A percentile compares a stretch with the other conserved stretches of the same genome.
phyloP scores from a whole-genome alignment of 2,888 invertebrate species.

The Scotopteryx bipunctaria region DNA sequence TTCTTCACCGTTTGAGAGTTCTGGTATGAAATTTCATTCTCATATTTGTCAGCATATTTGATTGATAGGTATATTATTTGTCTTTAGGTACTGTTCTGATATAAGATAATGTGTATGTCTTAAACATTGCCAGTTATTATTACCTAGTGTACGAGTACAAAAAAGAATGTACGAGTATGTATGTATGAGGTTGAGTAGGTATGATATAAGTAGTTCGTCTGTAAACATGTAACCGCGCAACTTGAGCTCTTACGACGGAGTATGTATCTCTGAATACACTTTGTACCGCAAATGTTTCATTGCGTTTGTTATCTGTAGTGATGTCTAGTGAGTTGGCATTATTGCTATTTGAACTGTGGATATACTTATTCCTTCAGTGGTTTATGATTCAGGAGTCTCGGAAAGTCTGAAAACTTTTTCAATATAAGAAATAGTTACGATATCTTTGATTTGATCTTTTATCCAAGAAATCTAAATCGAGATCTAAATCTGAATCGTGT shows the following conservation, averaged over 20 bases:
- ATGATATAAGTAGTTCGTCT: slow-evolving; percentile 31
- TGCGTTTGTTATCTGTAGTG: neutral
- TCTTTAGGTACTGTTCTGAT: neutral
- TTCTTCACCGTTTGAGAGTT: no score
- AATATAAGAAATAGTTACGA: neutral
- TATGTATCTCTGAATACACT: slow-evolving; percentile 45
- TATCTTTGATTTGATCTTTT: no score
- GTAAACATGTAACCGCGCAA: slow-evolving; percentile 38
- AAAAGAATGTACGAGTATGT: no score
- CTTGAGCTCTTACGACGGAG: slow-evolving; percentile 42
- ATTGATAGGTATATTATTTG: no score
- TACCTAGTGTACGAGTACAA: neutral
- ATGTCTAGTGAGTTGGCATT: neutral
- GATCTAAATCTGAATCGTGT: no score
- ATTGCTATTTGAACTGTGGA: no score
- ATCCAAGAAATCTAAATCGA: slow-evolving; percentile 1
- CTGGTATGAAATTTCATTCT: no score
- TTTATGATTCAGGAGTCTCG: no score
- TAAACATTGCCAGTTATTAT: slow-evolving; percentile 22
- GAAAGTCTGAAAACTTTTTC: neutral
- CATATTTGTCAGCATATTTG: no score
- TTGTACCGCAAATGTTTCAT: slow-evolving; percentile 28
- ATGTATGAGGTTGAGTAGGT: no score
- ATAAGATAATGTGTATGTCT: slow-evolving; percentile 9
- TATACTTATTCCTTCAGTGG: no score